Evolutionary conservation across 2,113 vertebrate genomes (phyloP).

Genomic region (Pyrgilauda ruficollis): DNA sequence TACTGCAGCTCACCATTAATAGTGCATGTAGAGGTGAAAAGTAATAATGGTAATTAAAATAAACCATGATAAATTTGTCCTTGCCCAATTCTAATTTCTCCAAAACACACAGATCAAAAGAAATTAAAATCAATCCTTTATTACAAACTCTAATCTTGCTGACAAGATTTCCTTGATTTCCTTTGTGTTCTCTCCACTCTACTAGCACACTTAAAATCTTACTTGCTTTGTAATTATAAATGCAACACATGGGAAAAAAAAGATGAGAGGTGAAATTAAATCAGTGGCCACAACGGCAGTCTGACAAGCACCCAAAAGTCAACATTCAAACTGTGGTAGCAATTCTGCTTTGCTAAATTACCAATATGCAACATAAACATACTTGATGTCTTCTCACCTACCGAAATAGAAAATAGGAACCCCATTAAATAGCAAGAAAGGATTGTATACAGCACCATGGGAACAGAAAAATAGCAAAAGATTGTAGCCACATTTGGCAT

Average conservation of each 20-base stretch:
- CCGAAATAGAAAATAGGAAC: not conserved
- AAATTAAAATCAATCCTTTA: not conserved
- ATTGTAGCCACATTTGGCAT: not conserved
- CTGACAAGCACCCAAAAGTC: not conserved
- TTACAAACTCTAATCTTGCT: not conserved
- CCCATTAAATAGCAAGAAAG: not conserved
- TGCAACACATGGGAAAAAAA: not conserved
- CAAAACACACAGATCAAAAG: not conserved
- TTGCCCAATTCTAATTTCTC: not conserved
- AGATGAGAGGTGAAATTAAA: not conserved
- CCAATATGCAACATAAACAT: not conserved
- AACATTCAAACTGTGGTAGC: not conserved
- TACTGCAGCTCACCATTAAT: not conserved
- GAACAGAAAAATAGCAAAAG: not conserved
- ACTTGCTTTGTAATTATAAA: not conserved
- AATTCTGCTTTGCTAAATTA: not conserved
- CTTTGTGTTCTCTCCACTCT: not conserved
- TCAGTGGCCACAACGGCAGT: not conserved
- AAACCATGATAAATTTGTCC: not conserved
- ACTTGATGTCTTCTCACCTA: not conserved
- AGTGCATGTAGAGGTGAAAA: not conserved
- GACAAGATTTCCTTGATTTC: not conserved
- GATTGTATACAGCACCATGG: not conserved
- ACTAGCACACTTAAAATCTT: not conserved
- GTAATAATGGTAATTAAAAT: not conserved